Evolutionary conservation across 2,888 invertebrate species (phyloP).

Genomic region (Hydraecia micacea): DNA sequence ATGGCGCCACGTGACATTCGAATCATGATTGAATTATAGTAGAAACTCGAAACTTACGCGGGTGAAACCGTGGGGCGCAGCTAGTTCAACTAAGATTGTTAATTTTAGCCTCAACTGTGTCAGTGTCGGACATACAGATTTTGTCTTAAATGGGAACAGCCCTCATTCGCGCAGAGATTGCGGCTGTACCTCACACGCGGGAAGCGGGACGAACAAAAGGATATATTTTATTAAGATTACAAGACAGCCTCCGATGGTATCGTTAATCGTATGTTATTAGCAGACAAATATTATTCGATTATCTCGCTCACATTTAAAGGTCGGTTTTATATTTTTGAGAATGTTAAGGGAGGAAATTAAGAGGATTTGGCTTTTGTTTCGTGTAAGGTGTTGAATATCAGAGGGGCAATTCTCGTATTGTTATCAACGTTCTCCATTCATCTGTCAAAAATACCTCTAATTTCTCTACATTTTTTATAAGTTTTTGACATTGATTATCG

Average conservation of each 20-base stretch:
- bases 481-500: too few relatives aligned
- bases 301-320: slow-evolving; percentile 40
- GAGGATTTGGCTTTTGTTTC: background rate
- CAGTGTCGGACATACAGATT: background rate
- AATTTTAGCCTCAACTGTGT: background rate
- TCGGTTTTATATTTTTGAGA: slow-evolving; percentile 18
- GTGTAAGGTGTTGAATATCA: too few relatives aligned
- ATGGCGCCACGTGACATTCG: too few relatives aligned
- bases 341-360: slow-evolving; percentile 1
- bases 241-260: slow-evolving; percentile 53
- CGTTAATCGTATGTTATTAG: slow-evolving; percentile 57
- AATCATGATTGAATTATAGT: too few relatives aligned
- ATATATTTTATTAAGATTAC: slow-evolving; percentile 63
- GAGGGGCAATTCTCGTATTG: background rate
- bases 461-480: too few relatives aligned
- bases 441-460: background rate
- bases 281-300: slow-evolving; percentile 59
- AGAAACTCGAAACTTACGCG: too few relatives aligned
- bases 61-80: too few relatives aligned
- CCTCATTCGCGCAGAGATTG: slow-evolving; percentile 52
- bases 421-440: background rate
- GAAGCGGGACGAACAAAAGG: slow-evolving; percentile 61
- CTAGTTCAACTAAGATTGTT: background rate
- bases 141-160: slow-evolving; percentile 30
- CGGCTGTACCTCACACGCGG: slow-evolving; percentile 48